phyloP scores from a whole-genome alignment of 2,888 invertebrate species.

The Pediacus dermestoides region DNA sequence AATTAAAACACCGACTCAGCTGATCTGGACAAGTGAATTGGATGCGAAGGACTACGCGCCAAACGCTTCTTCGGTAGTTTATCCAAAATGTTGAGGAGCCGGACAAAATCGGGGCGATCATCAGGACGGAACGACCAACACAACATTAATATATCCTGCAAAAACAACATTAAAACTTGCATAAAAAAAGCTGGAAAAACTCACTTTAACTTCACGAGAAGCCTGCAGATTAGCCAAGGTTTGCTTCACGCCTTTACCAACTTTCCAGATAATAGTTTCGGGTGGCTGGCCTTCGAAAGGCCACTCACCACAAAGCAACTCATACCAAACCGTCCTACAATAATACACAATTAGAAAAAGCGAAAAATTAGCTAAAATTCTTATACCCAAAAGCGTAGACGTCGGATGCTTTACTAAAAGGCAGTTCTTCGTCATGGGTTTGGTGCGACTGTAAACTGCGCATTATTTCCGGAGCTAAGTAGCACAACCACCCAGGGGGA shows the following conservation, averaged over 20 bases:
- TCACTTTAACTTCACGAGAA: slow-evolving; percentile 92
- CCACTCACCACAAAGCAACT: slow-evolving; percentile 92
- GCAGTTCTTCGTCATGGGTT: slow-evolving; percentile 77
- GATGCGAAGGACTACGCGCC: slow-evolving; percentile 96
- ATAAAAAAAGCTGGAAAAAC: slow-evolving; percentile 13
- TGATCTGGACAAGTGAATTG: slow-evolving; percentile 91
- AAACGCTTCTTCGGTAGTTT: slow-evolving; percentile 93
- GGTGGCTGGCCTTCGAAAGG: slow-evolving; percentile 92
- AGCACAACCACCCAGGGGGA: slow-evolving; percentile 98
- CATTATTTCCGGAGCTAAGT: slow-evolving; percentile 95
- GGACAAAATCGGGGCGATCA: slow-evolving; percentile 88
- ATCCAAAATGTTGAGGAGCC: slow-evolving; percentile 79
- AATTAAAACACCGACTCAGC: slow-evolving; percentile 83
- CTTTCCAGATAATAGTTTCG: slow-evolving; percentile 96
- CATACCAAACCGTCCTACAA: slow-evolving; percentile 95
- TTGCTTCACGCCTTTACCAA: slow-evolving; percentile 95
- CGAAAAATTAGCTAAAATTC: no score
- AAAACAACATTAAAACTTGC: slow-evolving; percentile 15
- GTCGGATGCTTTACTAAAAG: slow-evolving; percentile 90
- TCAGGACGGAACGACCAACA: slow-evolving; percentile 90
- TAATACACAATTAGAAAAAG: not conserved
- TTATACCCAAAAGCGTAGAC: slow-evolving; percentile 98
- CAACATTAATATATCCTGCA: slow-evolving; percentile 89
- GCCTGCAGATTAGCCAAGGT: slow-evolving; percentile 91
- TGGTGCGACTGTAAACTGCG: slow-evolving; percentile 75